Percentiles rank a stretch among this genome's conserved stretches.
Conservation (phyloP, 2,888 invertebrate genomes). For the Scotopteryx bipunctaria region DNA sequence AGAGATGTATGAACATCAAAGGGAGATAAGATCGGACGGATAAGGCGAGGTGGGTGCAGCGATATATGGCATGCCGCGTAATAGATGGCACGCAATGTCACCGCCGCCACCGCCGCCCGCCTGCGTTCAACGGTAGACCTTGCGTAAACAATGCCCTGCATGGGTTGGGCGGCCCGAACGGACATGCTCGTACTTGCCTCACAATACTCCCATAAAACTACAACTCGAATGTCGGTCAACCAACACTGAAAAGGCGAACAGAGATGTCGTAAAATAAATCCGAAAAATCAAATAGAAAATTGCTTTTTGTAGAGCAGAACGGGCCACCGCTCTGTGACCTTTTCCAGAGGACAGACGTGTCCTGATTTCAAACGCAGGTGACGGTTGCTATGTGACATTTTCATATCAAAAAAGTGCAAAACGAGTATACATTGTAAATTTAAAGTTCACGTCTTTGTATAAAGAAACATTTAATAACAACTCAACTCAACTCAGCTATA, state of each 20-base stretch:
- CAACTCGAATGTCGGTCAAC: slow-evolving; percentile 16
- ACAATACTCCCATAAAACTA: slow-evolving; percentile 36
- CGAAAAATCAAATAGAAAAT: slow-evolving; percentile 27
- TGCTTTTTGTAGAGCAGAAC: slow-evolving; percentile 38
- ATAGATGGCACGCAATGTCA: slow-evolving; percentile 49
- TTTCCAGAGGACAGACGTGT: slow-evolving; percentile 53
- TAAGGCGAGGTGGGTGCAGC: slow-evolving; percentile 50
- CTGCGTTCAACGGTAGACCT: slow-evolving; percentile 45
- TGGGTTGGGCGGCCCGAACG: slow-evolving; percentile 43
- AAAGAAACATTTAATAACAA: slow-evolving; percentile 6
- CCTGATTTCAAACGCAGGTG: slow-evolving; percentile 40
- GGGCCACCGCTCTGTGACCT: slow-evolving; percentile 45
- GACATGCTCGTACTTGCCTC: slow-evolving; percentile 38
- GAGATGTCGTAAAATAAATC: slow-evolving; percentile 6
- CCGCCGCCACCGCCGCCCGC: slow-evolving; percentile 38
- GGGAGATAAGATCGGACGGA: slow-evolving; percentile 44
- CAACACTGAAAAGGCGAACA: slow-evolving; percentile 9
- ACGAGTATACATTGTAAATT: neutral
- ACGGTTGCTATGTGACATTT: slow-evolving; percentile 11
- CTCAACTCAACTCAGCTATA: slow-evolving; percentile 9
- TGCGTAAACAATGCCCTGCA: slow-evolving; percentile 51
- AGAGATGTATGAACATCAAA: slow-evolving; percentile 31
- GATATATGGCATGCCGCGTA: slow-evolving; percentile 44
- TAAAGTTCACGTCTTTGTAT: neutral
- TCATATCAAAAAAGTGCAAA: slow-evolving; percentile 2